Base-by-base conservation (phyloP, 2,888 invertebrate genomes). In the Oscheius sp. region DNA sequence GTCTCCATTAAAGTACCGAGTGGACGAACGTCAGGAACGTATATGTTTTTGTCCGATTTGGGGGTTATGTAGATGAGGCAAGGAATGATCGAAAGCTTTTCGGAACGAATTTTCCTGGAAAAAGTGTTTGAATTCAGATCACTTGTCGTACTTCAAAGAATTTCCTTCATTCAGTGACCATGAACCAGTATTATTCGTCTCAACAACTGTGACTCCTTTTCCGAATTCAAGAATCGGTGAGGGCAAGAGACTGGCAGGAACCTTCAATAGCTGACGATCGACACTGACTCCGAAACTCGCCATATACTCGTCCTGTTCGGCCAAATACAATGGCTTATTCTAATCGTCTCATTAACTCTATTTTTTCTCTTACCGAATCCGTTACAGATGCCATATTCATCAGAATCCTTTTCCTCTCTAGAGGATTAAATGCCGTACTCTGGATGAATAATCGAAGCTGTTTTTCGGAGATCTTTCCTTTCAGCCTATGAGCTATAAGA, bases 111-210 rank as follows among this genome's bases (percentile, higher is more conserved):
- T 17, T 59, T 59, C n/a, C 49, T 26, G 12, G 4, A 26, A 47
- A 28, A 56, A 33, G 9, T n/a, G n/a, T n/a, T n/a, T n/a, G n/a
- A n/a, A n/a, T n/a, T n/a, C n/a, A n/a, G n/a, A n/a, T n/a, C n/a
- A n/a, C n/a, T n/a, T n/a, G 47, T 33, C 63, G 32, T 33, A 87
- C 59, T 41, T 59, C 2, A 57, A 22, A 22, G 47, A 24, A 4
- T 2, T 26, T 24, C 44, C 44, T n/a, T 41, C 20, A 3, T 59
- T 17, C 4, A 59, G 44, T 2, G n/a, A 26, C 59, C 59, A 59
- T 1, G 28, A 14, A 12, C 59, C 59, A 4, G 6, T n/a, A n/a
- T n/a, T 17, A 9, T 59, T 17, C 5, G 17, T 26, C 1, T 20
- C 32, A 54, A 33, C 54, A 4, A 17, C 20, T 0, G 36, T 14